A percentile compares a stretch with the other conserved stretches of the same genome.
These are phyloP conservation scores for Petroica traversi DNA, from an alignment of 2,113 vertebrate genomes.

Conservation along the genomic window DNA sequence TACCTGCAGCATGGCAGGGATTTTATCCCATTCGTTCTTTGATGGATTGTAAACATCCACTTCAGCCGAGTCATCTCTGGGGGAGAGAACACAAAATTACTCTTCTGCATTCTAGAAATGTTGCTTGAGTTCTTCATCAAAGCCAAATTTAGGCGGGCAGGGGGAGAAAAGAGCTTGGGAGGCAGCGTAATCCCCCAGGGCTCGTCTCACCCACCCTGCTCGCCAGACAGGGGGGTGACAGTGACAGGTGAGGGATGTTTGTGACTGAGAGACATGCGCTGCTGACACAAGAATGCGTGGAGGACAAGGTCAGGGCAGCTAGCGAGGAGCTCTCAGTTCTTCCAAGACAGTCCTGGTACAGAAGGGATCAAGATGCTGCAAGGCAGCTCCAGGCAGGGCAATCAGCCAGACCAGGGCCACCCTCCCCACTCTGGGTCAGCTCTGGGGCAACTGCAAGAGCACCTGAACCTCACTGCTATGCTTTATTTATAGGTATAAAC, in stretches of 20 bases:
- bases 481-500: background rate
- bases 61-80: slow-evolving; percentile 91
- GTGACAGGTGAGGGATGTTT: slow-evolving; percentile 44
- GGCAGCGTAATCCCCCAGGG: background rate
- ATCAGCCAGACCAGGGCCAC: background rate
- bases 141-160: background rate
- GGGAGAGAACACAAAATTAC: background rate
- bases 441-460: background rate
- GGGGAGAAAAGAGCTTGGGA: background rate
- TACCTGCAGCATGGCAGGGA: slow-evolving; percentile 95
- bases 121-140: background rate
- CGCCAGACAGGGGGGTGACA: background rate
- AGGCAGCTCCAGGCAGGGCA: background rate
- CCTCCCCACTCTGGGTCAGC: background rate
- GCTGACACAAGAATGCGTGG: background rate
- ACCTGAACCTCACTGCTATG: background rate
- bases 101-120: background rate
- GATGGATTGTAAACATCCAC: slow-evolving; percentile 91
- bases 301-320: background rate
- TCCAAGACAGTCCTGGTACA: background rate
- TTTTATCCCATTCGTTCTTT: slow-evolving; percentile 94
- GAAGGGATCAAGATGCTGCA: background rate
- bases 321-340: background rate
- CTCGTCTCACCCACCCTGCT: background rate
- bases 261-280: fast-evolving